Percentiles rank a stretch among this genome's conserved stretches.
These are phyloP conservation scores for Rhinoraja longicauda DNA, from an alignment of 2,797 vertebrate species.

Conservation along the genomic window DNA sequence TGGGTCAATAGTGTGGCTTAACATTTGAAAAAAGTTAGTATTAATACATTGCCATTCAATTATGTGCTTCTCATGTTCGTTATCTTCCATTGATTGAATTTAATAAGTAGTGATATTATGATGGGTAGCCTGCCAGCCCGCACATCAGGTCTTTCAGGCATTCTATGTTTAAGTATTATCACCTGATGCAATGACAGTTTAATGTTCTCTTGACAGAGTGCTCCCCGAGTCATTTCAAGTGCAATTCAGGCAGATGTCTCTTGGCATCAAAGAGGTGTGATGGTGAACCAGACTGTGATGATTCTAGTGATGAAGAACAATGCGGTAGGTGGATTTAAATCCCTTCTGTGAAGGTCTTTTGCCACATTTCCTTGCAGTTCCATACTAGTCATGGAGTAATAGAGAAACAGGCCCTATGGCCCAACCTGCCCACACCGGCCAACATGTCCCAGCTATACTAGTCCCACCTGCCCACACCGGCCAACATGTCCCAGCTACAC, in stretches of 20 bases:
- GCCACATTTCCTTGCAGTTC: neutral
- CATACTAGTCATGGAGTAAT: no score
- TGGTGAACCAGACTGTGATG: slow-evolving; percentile 84
- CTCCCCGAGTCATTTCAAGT: slow-evolving; percentile 91
- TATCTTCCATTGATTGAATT: neutral
- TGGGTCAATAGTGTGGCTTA: neutral
- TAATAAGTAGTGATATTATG: neutral
- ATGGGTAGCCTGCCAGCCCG: neutral
- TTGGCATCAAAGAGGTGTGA: slow-evolving; percentile 81
- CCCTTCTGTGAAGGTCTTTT: neutral
- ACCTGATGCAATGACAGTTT: neutral
- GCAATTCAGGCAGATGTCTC: slow-evolving; percentile 79
- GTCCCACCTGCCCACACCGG: no score
- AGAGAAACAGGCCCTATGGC: no score
- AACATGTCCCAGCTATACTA: no score
- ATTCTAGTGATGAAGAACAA: slow-evolving; percentile 83
- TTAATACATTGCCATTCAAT: neutral
- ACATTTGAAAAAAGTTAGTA: no score
- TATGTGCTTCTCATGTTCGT: neutral
- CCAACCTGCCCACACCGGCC: no score
- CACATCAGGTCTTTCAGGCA: no score
- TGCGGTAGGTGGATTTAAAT: slow-evolving; percentile 66
- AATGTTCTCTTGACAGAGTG: slow-evolving; percentile 67
- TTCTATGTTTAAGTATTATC: neutral
- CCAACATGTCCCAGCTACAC: no score